A percentile compares a stretch with the other conserved stretches of the same genome.
These are phyloP conservation scores for Styela clava DNA, from an alignment of 23 tunicate species.

Conservation along the genomic window DNA sequence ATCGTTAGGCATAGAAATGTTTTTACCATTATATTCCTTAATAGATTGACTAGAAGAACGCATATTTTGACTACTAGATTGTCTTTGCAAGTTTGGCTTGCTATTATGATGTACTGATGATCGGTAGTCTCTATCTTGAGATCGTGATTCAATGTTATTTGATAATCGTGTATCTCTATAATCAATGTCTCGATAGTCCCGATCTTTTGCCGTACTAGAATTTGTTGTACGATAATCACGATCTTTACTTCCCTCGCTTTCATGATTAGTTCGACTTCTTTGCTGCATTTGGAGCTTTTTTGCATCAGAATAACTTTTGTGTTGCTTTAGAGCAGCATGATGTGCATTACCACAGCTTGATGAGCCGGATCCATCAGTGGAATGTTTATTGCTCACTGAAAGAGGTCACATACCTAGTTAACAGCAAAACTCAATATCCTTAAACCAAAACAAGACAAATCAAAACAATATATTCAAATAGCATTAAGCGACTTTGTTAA, in stretches of 20 bases:
- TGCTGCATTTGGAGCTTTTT: conserved; percentile 16
- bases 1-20: background rate
- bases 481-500: too few relatives aligned
- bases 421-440: too few relatives aligned
- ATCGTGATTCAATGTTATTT: background rate
- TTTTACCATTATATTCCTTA: conserved; percentile 1
- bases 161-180: conserved; percentile 49
- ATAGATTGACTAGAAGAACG: background rate
- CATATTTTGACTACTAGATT: background rate
- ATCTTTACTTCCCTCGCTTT: conserved; percentile 28
- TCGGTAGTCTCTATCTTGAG: conserved; percentile 68
- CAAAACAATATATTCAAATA: too few relatives aligned
- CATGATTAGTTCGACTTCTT: conserved; percentile 3
- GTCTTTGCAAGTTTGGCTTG: background rate
- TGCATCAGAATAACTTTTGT: conserved; percentile 15
- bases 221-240: conserved; percentile 61
- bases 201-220: conserved; percentile 34
- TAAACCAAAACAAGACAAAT: too few relatives aligned
- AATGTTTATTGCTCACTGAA: conserved; percentile 1
- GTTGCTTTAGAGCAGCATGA: background rate
- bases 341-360: background rate
- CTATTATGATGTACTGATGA: background rate
- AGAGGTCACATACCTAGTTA: too few relatives aligned
- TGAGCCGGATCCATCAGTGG: conserved; percentile 7
- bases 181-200: conserved; percentile 79